Base-by-base conservation (phyloP, 2,113 vertebrate genomes). In the Atractosteus spatula region DNA sequence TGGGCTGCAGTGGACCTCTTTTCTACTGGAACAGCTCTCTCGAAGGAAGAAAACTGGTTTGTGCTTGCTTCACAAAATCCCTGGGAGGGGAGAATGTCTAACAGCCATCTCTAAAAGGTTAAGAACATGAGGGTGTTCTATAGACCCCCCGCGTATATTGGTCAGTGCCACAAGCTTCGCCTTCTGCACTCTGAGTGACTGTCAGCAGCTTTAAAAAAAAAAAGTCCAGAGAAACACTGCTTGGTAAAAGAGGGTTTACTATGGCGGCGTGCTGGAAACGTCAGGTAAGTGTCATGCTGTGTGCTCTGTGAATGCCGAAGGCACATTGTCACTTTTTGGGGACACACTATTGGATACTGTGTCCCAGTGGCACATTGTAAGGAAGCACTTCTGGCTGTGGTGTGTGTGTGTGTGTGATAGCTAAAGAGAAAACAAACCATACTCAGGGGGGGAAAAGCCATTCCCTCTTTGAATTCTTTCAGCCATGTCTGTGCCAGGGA, bases 201-300 rank as follows among this genome's bases (percentile, higher is more conserved):
- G 44, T 43, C 16, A 8, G 59, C 7, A 29, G 17, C 17, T 29
- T 29, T 29, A 29, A 29, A 29, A 29, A 51, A 51, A 59, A 68
- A 14, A 16, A 65, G 74, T 57, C 72, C 55, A 66, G 41, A 77
- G 71, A n/a, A 74, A 63, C 71, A 67, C 44, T 78, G 77, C 74
- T 16, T 64, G 42, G 67, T n/a, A 12, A 63, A 41, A 88, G 85
- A 85, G 86, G 88, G 71, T 11, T 65, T 65, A 78, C 89, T 81
- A 91, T 91, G 90, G 87, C 89, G 0, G 86, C 89, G 41, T 92
- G 90, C 72, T 92, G 91, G 90, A 85, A 83, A 70, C 82, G 87
- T 56, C 89, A 89, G 89, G 91, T 91, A 84, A 81, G 86, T 54
- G 29, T 29, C 29, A 29, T 29, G 29, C 29, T 29, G 29, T 29